Evolutionary conservation across 2,888 invertebrate genomes (phyloP), one percentile per base, ranked within the genome.

Genomic region (Dynastes hyllus): DNA sequence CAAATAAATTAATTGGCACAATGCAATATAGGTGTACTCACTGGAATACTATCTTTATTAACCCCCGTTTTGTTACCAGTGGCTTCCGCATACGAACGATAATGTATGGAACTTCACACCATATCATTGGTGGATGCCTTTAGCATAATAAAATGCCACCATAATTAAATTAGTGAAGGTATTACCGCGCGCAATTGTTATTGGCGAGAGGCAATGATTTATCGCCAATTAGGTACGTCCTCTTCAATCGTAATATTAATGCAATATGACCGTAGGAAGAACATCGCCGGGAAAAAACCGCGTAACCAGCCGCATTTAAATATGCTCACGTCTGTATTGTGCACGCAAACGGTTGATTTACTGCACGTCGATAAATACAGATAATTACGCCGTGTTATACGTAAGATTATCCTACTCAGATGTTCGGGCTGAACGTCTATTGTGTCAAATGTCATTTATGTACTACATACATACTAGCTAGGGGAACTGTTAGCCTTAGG

Each of bases 361-460:
- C 29, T 55, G 55, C 40, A 55, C 55, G 55, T 58, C 55, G 55
- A 66, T 66, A 76, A 66, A 53, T 66, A 66, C 53, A 16, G 66
- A 63, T 67, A 63, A 76, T 67, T 76, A 71, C 58, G 37, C n/a
- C 70, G 50, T 65, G 78, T 78, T 70, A 71, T 32, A 78, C 58
- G 29, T 58, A 45, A 58, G 71, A 70, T 78, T 73, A 78, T 78
- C 63, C 45, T 37, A 27, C 40, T 37, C 50, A 73, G 53, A 71
- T 78, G 63, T 53, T 32, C 16, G 63, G 73, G 71, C 71, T 65
- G 71, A 45, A 50, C 70, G 37, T 71, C 71, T 71, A 70, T 78
- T 78, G 63, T 78, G 78, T 78, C 78, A 65, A 78, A 71, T 61
- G 65, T 71, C 53, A 65, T 71, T 61, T 63, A 11, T 16, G n/a